Evolutionary conservation across 2,888 invertebrate genomes (phyloP).

Genomic region (Troides helena): DNA sequence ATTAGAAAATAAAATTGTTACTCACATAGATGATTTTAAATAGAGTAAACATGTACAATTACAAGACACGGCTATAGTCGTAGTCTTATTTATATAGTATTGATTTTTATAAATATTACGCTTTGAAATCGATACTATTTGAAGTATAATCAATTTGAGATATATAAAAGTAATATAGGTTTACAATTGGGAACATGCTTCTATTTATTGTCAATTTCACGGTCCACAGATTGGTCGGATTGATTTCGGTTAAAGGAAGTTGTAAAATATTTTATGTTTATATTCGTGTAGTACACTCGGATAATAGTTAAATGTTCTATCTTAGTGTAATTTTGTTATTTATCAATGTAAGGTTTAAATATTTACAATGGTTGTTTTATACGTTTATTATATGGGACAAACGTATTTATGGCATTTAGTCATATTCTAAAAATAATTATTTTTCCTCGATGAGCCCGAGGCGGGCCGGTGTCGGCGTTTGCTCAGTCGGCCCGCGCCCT

Average conservation of each 20-base stretch:
- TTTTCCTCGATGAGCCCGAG: not conserved
- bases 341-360: too few relatives aligned
- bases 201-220: not conserved
- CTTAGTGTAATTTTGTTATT: too few relatives aligned
- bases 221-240: too few relatives aligned
- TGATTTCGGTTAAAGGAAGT: too few relatives aligned
- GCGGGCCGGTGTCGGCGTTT: not conserved
- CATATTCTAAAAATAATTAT: conserved; percentile 1
- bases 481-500: conserved; percentile 6
- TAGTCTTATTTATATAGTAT: not conserved
- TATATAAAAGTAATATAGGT: not conserved
- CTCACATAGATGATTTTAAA: not conserved
- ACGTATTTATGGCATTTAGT: not conserved
- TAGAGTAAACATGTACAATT: not conserved
- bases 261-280: too few relatives aligned
- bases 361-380: too few relatives aligned
- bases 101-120: not conserved
- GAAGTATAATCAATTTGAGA: not conserved
- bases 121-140: not conserved
- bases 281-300: too few relatives aligned
- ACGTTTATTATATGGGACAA: too few relatives aligned
- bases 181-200: not conserved
- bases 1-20: not conserved
- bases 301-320: too few relatives aligned
- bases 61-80: not conserved